Evolutionary conservation across 2,888 invertebrate species (phyloP), one percentile per base, ranked within the genome.

Genomic region (Agrenia bidenticulata): DNA sequence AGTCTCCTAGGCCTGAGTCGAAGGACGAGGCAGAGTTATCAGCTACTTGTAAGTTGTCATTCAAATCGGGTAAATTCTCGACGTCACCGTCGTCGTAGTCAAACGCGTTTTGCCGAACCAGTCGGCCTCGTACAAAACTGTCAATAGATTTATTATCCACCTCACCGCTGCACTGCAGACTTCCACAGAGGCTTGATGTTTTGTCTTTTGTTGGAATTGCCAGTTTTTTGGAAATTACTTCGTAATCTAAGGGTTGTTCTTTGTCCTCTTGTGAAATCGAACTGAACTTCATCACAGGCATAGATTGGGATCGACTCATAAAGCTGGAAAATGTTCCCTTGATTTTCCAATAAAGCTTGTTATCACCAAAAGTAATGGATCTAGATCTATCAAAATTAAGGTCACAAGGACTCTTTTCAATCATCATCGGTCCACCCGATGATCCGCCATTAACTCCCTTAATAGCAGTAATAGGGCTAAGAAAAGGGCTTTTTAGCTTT

Each of bases 51-150:
- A 66, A 41, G 53, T 73, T 73, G 42, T 70, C 63, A 65, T 73
- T 73, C 60, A 69, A 70, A 64, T 73, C 73, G 15, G 69, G 54
- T 17, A 66, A 19, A 23, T 64, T 62, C 32, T 64, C 64, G 19
- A 59, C 55, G n/a, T 65, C 69, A 19, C 58, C 69, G 59, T 69
- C 71, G 9, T 66, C 69, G 53, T 54, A 65, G 45, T 74, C 74
- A 63, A 74, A 73, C 15, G 74, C 74, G 57, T 74, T 61, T 62
- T 74, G 74, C 23, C 74, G 56, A 19, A 67, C 65, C 2, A 74
- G 59, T 37, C 63, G 61, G 11, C 67, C 63, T 21, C 45, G 23
- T 58, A 17, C n/a, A 54, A 32, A 23, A 19, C 32, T 32, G 32
- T 11, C 11, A 7, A 32, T 32, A 32, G 5, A 32, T 32, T 32